Evolutionary conservation across 2,797 vertebrate species (phyloP), one percentile per base, ranked within the genome.

Genomic region (Nyctibius grandis): DNA sequence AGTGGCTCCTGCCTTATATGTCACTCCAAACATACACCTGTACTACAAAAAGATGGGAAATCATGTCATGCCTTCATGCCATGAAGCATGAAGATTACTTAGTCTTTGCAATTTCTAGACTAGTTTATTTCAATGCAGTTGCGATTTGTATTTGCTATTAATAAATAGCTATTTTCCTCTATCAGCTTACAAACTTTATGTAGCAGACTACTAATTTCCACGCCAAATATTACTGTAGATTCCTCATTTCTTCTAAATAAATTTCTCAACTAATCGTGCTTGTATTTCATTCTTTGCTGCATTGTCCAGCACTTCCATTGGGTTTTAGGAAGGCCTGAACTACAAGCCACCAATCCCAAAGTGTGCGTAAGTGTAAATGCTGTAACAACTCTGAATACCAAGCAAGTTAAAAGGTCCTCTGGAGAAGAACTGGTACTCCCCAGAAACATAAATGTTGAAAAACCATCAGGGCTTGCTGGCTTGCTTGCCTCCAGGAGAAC

Each of bases 361-460:
- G 34, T 5, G 9, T 75, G 54, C 56, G 76, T 36, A 23, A 61
- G 25, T 54, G 64, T 61, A 88, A 91, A 82, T 88, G 63, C 74
- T 95, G 53, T 69, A 95, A 47, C 81, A 82, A n/a, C 57, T 94
- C 91, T 88, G 69, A 96, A 77, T 92, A 93, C 68, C 33, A 70
- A 96, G 60, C 15, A 93, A 82, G 29, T 74, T 47, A 73, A 92
- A 97, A 88, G 25, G 77, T 70, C 65, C 75, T 92, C 63, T 73
- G 77, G 22, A 93, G 56, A 80, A 77, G 33, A 96, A 86, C 33
- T 65, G 47, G 82, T 22, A 68, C 33, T 56, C 51, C n/a, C 25
- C n/a, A 87, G 88, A 74, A 95, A 93, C 61, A 92, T 34, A 96
- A 96, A 92, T 63, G 79, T 36, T 84, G 96, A 78, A 91, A 85